Evolutionary conservation across 2,797 vertebrate species (phyloP), one percentile per base, ranked within the genome.

Genomic region (Cuculus canorus): DNA sequence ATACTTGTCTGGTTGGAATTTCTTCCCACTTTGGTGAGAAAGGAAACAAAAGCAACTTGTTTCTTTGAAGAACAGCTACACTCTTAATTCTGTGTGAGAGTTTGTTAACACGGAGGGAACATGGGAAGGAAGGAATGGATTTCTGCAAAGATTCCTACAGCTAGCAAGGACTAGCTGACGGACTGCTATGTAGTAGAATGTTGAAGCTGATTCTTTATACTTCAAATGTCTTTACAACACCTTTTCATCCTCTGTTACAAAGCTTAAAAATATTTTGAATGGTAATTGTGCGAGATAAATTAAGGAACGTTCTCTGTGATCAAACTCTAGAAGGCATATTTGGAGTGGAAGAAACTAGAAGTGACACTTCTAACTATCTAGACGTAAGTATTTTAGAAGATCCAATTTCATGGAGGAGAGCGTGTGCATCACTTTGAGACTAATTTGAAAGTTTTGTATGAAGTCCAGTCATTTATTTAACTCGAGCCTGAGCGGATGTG

Each of bases 401-500:
- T 79, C 5, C 9, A 63, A 5, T 37, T 80, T 88, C 10, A 17
- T 45, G 23, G 19, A 27, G 7, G 3, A 82, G 21, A 37, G 9
- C 21, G 22, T 70, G 68, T 70, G 56, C 71, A 35, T 81, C 10
- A 18, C 27, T 76, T 39, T 80, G 53, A 66, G 82, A 71, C 6
- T 37, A 56, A 19, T 45, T 48, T 43, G 28, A 53, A 90, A n/a
- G 10, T 56, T 71, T 70, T 2, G 0, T 35, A 3, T 66, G 16
- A 59, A 45, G 8, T 77, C 25, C 6, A 50, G 9, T 79, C 0
- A 17, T 71, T 72, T 59, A 19, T 82, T 91, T 84, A 64, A 91
- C 83, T 88, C 30, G 35, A 45, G 0, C 2, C 4, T 70, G 53
- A 85, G 21, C 37, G 56, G 30, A n/a, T 79, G 11, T 0, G 1